phyloP scores from a whole-genome alignment of 2,797 vertebrate genomes.

The Semotilus atromaculatus region DNA sequence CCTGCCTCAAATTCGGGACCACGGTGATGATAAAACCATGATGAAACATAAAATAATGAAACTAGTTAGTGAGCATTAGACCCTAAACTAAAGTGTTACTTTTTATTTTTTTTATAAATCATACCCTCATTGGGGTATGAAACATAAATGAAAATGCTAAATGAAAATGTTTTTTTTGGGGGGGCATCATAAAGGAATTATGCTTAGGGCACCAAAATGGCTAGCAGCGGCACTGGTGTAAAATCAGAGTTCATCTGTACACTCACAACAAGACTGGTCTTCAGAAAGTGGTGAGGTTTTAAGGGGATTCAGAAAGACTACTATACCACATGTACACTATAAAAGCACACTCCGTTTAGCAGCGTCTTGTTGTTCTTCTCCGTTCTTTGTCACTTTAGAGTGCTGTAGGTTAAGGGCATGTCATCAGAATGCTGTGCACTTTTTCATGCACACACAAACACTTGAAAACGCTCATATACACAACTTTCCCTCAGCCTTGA shows the following conservation, averaged over 20 bases:
- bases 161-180: no score
- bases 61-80: no score
- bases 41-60: no score
- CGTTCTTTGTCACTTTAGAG: not conserved
- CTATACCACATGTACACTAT: not conserved
- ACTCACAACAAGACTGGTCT: not conserved
- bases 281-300: not conserved
- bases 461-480: constrained; percentile 56
- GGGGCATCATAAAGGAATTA: no score
- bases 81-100: no score
- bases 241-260: not conserved
- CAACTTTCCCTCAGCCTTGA: constrained; percentile 27
- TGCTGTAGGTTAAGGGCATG: not conserved
- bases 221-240: no score
- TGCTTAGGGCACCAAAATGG: no score
- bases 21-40: no score
- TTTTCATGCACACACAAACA: constrained; percentile 54
- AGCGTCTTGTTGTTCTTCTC: constrained; percentile 1
- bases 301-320: not conserved
- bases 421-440: not conserved
- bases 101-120: no score
- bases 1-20: no score
- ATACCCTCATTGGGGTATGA: no score
- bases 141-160: no score
- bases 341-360: not conserved